Conservation (phyloP, 1,140 invertebrate genomes). For the Drosophila kepulauana region DNA sequence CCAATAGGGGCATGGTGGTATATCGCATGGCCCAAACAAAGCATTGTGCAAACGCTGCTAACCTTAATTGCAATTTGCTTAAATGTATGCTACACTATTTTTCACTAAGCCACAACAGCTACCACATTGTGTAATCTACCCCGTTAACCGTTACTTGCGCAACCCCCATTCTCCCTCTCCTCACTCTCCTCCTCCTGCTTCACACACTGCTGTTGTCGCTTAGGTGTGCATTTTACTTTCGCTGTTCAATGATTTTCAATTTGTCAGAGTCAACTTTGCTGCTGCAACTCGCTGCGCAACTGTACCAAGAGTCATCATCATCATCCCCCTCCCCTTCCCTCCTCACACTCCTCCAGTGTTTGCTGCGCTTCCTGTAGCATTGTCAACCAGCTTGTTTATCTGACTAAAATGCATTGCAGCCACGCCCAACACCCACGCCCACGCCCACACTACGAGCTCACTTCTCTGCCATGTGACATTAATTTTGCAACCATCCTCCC, state of each 20-base stretch:
- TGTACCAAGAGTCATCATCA: conserved; percentile 64
- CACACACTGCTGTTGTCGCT: background rate
- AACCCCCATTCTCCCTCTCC: background rate
- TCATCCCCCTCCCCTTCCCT: conserved; percentile 12
- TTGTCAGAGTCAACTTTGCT: conserved; percentile 73
- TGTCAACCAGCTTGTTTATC: conserved; percentile 46
- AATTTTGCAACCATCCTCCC: conserved; percentile 43
- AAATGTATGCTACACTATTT: conserved; percentile 78
- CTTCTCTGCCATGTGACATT: conserved; percentile 69
- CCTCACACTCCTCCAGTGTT: background rate
- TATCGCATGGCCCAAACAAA: conserved; percentile 52
- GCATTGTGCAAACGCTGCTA: conserved; percentile 47
- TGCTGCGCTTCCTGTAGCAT: conserved; percentile 4
- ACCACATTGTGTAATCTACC: conserved; percentile 25
- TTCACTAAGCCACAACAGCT: conserved; percentile 45
- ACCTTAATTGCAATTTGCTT: conserved; percentile 80
- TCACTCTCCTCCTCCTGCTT: background rate
- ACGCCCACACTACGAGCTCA: conserved; percentile 22
- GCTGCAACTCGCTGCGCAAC: conserved; percentile 49
- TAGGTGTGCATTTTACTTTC: conserved; percentile 53
- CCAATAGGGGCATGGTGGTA: background rate
- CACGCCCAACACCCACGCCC: conserved; percentile 3
- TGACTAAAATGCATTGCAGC: conserved; percentile 51
- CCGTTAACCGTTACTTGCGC: background rate
- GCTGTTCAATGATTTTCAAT: conserved; percentile 79